Base-by-base conservation (phyloP, 2,888 invertebrate genomes). In the Ceratothoa steindachneri region DNA sequence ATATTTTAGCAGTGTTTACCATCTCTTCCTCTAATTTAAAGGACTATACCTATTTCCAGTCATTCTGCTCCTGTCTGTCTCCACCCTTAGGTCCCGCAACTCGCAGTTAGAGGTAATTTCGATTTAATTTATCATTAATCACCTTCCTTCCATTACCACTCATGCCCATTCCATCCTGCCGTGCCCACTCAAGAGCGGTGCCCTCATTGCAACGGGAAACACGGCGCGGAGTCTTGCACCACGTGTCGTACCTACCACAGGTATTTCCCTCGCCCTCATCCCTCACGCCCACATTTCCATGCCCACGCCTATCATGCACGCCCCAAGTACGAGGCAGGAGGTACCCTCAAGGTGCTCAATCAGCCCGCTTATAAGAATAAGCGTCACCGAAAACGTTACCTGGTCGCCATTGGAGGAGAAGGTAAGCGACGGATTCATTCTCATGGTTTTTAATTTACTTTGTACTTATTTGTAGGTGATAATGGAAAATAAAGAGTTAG, bases 171-270 rank as follows among this genome's bases (percentile, higher is more conserved):
- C 12, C 19, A 60, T 60, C 1, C 19, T 22, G 12, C 12, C 24
- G 12, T 24, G 15, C 15, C 12, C 3, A 19, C 1, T 69, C 30
- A 60, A 80, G 80, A 75, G 31, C 75, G 75, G 29, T 80, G 80
- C 27, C 72, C 75, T 1, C 77, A 75, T 74, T 80, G 80, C 52
- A 68, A 72, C 60, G 72, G 71, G 1, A 66, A 72, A 28, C 77
- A 77, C 69, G 72, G 77, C 19, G 72, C 68, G 1, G 75, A 74
- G 67, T 72, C 74, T 15, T 80, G 80, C 74, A 76, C 80, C 28
- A 77, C 77, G 19, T 80, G 80, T 67, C 70, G 73, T 19, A 72
- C 74, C 68, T 80, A 80, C 67, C 73, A 73, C 64, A 73, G 72
- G 30, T 77, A 75, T 75, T 80, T 77, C 69, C 75, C 77, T n/a